A percentile compares a stretch with the other conserved stretches of the same genome.
phyloP scores from a whole-genome alignment of 1,140 invertebrate species.

The Bacillus rossius region DNA sequence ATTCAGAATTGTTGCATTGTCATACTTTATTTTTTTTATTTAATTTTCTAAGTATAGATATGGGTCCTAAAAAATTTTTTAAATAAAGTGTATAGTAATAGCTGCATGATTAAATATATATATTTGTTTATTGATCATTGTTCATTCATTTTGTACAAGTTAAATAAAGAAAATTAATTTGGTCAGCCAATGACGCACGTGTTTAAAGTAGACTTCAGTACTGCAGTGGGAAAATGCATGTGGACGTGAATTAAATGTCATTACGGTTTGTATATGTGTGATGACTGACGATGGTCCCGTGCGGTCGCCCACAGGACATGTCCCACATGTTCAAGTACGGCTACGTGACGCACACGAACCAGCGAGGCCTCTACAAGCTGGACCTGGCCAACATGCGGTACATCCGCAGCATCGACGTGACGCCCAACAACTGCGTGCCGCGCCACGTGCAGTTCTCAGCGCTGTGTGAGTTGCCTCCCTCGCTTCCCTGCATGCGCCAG shows the following conservation, averaged over 20 bases:
- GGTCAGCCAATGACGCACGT: too few relatives aligned
- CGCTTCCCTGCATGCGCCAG: not conserved
- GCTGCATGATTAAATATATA: too few relatives aligned
- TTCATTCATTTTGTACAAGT: too few relatives aligned
- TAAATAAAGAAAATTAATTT: too few relatives aligned
- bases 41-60: not conserved
- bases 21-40: not conserved
- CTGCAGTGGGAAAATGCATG: not conserved
- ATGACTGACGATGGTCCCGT: not conserved
- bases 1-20: not conserved
- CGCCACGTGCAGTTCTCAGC: conserved; percentile 63
- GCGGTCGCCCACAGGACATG: conserved; percentile 47
- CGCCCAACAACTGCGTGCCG: conserved; percentile 70
- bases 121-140: too few relatives aligned
- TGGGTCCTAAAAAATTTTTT: too few relatives aligned
- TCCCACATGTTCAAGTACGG: conserved; percentile 64
- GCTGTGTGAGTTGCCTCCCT: conserved; percentile 55
- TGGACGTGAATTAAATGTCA: not conserved
- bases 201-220: too few relatives aligned
- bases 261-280: not conserved
- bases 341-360: conserved; percentile 70
- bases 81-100: too few relatives aligned
- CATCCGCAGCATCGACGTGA: conserved; percentile 65
- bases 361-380: conserved; percentile 68
- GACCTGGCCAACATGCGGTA: conserved; percentile 72